Base-by-base conservation (phyloP, 2,888 invertebrate species). In the Rhogogaster chlorosoma region DNA sequence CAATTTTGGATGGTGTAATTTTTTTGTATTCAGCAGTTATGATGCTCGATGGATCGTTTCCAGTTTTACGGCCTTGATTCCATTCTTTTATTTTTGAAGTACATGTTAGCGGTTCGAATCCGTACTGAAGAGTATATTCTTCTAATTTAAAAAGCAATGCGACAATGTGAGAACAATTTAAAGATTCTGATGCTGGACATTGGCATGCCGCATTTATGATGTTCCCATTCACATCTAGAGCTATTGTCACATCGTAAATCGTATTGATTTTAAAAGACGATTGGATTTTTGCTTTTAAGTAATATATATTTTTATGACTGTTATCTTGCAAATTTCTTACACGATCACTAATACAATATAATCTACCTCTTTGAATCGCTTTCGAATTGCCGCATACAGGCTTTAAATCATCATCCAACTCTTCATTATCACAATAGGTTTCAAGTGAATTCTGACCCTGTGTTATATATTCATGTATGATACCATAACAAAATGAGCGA, bases 311-410 rank as follows among this genome's bases (percentile, higher is more conserved):
- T 12, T 57, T 36, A 73, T n/a, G 10, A 26, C 32, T 45, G 49
- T 83, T 83, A 75, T 83, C 85, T 80, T 82, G 70, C 32, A 85
- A 15, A 70, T 71, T 22, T 32, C 57, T 49, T n/a, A 86, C 45
- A 64, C 42, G 82, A 70, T 61, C 84, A 42, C 84, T 82, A 10
- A 57, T 73, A 73, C 45, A 86, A 29, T 45, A 84, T 10, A 86
- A 15, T 86, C 86, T 84, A 9, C 82, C 84, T 61, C 84, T 71
- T 22, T 80, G 77, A 18, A 84, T 84, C 4, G 75, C 38, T 82
- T 84, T 84, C 71, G 83, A 80, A 84, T 84, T 86, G 53, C 86
- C 86, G 84, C 84, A 84, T n/a, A 83, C 83, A 10, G 83, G 73
- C 32, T n/a, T 22, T 75, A 64, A 75, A 83, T 73, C 83, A 45